Evolutionary conservation across 2,888 invertebrate genomes (phyloP).

Genomic region (Leptarthrus brevirostris): DNA sequence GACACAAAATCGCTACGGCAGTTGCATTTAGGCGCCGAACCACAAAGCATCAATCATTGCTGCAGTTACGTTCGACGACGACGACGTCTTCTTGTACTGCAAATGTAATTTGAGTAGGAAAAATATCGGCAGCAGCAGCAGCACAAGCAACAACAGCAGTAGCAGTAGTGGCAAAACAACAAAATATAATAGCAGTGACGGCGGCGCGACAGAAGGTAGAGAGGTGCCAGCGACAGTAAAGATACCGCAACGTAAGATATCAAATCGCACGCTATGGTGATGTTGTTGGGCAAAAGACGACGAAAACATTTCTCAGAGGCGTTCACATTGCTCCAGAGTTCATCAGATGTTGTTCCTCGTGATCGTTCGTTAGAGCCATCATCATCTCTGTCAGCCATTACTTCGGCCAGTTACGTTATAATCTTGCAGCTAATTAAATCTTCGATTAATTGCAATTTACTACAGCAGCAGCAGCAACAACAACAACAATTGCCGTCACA

Average conservation of each 20-base stretch:
- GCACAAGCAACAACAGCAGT: too few species aligned
- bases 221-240: neutral
- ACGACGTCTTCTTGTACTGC: too few species aligned
- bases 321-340: neutral
- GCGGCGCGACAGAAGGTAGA: too few species aligned
- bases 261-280: constrained; percentile 23
- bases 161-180: too few species aligned
- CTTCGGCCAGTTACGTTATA: too few species aligned
- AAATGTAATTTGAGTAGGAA: too few species aligned
- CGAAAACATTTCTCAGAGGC: constrained; percentile 7
- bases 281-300: constrained; percentile 13
- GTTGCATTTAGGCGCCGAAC: neutral
- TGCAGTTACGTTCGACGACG: too few species aligned
- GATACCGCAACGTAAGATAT: neutral
- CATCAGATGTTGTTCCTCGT: neutral
- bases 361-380: neutral
- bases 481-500: too few species aligned
- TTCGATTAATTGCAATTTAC: neutral
- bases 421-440: neutral
- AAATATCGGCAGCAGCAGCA: neutral
- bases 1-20: neutral
- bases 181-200: neutral
- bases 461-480: neutral
- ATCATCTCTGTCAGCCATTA: neutral
- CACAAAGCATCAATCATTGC: neutral